These are phyloP conservation scores for Danio jaintianensis DNA, from an alignment of 2,797 vertebrate species.

Conservation along the genomic window DNA sequence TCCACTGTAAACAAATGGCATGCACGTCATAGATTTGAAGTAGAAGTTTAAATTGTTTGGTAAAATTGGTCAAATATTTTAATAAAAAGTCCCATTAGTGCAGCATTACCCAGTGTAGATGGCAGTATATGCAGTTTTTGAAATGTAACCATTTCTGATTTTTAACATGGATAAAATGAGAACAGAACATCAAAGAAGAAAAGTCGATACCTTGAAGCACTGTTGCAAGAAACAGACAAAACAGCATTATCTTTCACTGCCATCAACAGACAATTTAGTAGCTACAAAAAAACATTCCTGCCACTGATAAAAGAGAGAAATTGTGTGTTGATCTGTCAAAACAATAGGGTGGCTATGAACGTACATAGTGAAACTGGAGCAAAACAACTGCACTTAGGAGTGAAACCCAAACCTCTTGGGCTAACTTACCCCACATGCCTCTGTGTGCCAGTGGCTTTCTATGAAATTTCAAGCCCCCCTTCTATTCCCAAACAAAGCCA, in stretches of 20 bases:
- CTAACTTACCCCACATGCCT: constrained; percentile 52
- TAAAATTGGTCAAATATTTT: no score
- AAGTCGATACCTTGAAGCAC: neutral
- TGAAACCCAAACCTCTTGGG: constrained; percentile 45
- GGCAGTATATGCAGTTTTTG: neutral
- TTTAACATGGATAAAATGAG: neutral
- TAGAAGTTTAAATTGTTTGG: no score
- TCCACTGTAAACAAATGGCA: no score
- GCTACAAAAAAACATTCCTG: neutral
- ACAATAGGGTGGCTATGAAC: constrained; percentile 20
- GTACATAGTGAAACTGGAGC: constrained; percentile 36
- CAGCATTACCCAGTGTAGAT: neutral
- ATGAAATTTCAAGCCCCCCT: constrained; percentile 34
- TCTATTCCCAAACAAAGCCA: constrained; percentile 51
- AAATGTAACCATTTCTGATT: neutral
- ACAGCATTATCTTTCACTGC: neutral
- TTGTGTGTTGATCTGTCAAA: constrained; percentile 37
- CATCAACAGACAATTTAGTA: constrained; percentile 3
- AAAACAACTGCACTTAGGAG: constrained; percentile 45
- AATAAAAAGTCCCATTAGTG: neutral
- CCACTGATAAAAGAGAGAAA: constrained; percentile 11
- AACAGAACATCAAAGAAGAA: neutral
- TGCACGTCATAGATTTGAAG: no score
- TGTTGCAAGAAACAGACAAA: neutral
- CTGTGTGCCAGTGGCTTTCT: constrained; percentile 36